phyloP scores from a whole-genome alignment of 1,140 invertebrate species.

The Carposina sasakii region DNA sequence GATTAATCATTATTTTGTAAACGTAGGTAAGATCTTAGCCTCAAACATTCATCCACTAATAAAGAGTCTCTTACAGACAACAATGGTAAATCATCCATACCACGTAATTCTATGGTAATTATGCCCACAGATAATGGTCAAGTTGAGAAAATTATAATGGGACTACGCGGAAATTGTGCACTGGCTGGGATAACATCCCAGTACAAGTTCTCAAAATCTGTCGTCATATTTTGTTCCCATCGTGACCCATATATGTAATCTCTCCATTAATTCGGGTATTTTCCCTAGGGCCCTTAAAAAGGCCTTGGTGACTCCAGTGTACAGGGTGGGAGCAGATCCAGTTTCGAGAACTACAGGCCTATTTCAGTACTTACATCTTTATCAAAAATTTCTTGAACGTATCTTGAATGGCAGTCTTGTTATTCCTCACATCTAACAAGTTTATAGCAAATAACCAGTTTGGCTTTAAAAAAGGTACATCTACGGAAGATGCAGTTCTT shows the following conservation, averaged over 20 bases:
- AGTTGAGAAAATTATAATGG: background rate
- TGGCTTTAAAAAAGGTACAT: background rate
- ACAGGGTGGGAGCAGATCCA: constrained; percentile 1
- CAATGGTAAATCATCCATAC: no score
- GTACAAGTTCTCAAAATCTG: background rate
- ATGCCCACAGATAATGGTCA: background rate
- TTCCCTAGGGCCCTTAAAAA: constrained; percentile 5
- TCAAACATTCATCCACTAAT: no score
- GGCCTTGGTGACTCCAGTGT: constrained; percentile 5
- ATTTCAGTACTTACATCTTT: constrained; percentile 6
- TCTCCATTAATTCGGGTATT: background rate
- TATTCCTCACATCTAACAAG: constrained; percentile 3
- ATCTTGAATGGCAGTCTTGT: constrained; percentile 6
- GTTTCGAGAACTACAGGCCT: constrained; percentile 6
- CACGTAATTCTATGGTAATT: background rate
- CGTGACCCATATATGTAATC: constrained; percentile 5
- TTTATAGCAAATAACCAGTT: constrained; percentile 9
- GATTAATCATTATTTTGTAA: no score
- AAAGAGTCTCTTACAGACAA: no score
- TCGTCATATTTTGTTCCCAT: background rate
- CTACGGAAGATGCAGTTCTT: constrained; percentile 11
- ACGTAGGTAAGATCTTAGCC: no score
- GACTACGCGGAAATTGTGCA: background rate
- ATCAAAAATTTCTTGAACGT: constrained; percentile 11
- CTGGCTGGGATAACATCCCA: constrained; percentile 4